Percentiles rank a stretch among this genome's conserved stretches.
These are phyloP conservation scores for Cremastobaeus sp. DNA, from an alignment of 2,888 invertebrate species.

Conservation along the genomic window DNA sequence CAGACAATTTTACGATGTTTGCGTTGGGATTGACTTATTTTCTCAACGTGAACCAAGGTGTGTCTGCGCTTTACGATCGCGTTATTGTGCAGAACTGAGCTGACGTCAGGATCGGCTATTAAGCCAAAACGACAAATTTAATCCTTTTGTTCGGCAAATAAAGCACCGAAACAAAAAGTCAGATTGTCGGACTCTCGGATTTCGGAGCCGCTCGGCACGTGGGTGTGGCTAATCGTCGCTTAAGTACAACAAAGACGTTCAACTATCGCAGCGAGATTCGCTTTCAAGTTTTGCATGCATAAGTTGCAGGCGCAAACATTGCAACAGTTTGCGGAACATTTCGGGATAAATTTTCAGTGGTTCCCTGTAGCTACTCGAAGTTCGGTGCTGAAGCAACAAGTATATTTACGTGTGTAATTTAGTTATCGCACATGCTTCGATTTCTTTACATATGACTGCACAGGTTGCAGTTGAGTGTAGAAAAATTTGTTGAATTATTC, in stretches of 20 bases:
- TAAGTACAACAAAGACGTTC: not conserved
- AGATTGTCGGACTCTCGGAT: no score
- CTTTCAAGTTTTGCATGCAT: constrained; percentile 17
- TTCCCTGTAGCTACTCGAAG: not conserved
- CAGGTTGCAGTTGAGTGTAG: not conserved
- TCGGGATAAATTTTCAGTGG: constrained; percentile 1
- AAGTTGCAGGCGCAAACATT: constrained; percentile 17
- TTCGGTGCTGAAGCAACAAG: constrained; percentile 28
- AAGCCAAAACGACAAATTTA: not conserved
- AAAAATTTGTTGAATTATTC: constrained; percentile 5
- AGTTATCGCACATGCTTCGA: constrained; percentile 16
- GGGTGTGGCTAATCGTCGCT: not conserved
- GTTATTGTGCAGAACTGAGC: constrained; percentile 7
- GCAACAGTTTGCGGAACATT: constrained; percentile 12
- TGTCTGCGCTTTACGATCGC: constrained; percentile 12
- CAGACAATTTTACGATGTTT: constrained; percentile 26
- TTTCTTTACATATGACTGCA: constrained; percentile 4
- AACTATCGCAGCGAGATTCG: constrained; percentile 15
- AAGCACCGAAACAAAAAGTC: no score
- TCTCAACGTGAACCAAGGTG: constrained; percentile 23
- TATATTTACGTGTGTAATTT: constrained; percentile 22
- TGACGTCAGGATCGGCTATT: not conserved
- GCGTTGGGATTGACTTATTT: constrained; percentile 19
- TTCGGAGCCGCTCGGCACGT: no score
- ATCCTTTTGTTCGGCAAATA: no score